These are phyloP conservation scores for Procavia capensis DNA, from an alignment of 2,113 vertebrate species.

Conservation along the genomic window DNA sequence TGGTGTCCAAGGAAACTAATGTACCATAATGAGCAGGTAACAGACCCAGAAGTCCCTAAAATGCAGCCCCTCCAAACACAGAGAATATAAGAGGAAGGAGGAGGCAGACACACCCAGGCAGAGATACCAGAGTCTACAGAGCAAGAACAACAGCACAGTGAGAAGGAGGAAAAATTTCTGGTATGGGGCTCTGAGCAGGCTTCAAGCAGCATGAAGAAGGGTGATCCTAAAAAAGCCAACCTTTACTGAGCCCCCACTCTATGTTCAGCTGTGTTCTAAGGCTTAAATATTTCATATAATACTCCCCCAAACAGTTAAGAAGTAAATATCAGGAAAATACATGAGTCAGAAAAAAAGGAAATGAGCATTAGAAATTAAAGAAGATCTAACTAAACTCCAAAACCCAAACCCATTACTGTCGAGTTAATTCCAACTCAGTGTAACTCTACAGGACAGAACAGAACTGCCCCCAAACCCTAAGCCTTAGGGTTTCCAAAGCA, in stretches of 20 bases:
- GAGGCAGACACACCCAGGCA: background rate
- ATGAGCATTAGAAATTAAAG: background rate
- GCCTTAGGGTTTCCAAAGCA: background rate
- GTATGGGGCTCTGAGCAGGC: background rate
- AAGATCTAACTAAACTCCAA: background rate
- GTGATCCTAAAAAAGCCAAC: background rate
- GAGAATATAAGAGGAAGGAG: background rate
- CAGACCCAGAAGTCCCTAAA: background rate
- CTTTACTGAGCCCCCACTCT: background rate
- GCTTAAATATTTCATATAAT: background rate
- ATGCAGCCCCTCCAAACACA: background rate
- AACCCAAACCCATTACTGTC: background rate
- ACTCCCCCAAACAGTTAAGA: background rate
- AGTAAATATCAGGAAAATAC: background rate
- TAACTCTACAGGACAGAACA: background rate
- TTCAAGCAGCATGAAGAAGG: background rate
- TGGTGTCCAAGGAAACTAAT: no score
- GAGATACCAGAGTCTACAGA: background rate
- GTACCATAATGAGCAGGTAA: no score
- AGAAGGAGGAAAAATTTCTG: background rate
- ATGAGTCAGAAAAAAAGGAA: background rate
- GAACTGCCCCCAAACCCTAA: no score
- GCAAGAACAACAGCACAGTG: background rate
- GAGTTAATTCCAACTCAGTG: background rate
- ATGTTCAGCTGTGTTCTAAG: background rate